These are phyloP conservation scores for Burhinus bistriatus DNA, from an alignment of 2,113 vertebrate species.

Conservation along the genomic window DNA sequence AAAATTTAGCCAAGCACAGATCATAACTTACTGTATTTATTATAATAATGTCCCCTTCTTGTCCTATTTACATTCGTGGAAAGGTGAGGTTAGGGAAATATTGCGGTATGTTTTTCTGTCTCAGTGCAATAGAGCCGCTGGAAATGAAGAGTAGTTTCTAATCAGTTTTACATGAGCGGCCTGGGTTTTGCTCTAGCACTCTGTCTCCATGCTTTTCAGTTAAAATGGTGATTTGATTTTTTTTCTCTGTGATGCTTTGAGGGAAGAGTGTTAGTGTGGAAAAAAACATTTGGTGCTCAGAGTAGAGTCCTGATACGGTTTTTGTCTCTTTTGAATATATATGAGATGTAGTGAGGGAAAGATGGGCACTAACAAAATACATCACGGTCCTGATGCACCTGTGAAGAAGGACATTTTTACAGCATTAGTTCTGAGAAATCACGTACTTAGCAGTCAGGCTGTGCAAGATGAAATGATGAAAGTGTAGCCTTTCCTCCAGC, in stretches of 20 bases:
- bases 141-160: not conserved
- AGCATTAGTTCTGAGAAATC: not conserved
- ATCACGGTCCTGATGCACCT: not conserved
- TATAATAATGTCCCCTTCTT: not conserved
- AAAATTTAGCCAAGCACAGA: not conserved
- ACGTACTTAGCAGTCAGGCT: not conserved
- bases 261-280: not conserved
- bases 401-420: not conserved
- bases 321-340: not conserved
- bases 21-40: not conserved
- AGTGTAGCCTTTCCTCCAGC: not conserved
- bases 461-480: not conserved
- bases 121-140: not conserved
- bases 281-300: not conserved
- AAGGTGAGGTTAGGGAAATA: not conserved
- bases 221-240: not conserved
- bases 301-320: rapidly evolving
- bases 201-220: not conserved
- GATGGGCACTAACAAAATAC: not conserved
- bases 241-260: not conserved
- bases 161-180: not conserved
- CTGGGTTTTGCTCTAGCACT: not conserved
- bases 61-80: not conserved
- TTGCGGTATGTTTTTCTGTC: not conserved
- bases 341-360: not conserved